Percentiles rank a stretch among this genome's conserved stretches.
These are phyloP conservation scores for Coenobita brevimanus DNA, from an alignment of 1,140 invertebrate species.

Conservation along the genomic window DNA sequence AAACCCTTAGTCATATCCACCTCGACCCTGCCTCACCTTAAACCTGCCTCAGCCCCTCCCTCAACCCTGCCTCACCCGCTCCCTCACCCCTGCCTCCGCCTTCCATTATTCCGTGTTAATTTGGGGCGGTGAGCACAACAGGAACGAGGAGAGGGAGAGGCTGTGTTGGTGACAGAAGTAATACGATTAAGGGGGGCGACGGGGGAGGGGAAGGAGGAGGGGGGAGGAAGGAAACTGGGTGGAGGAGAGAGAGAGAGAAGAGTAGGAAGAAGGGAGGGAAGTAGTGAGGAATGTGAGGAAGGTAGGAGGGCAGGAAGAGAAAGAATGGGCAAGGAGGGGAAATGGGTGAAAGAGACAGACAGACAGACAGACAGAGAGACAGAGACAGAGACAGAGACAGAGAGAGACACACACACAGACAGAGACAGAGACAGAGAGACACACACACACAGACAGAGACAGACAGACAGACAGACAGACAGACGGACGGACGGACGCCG, in stretches of 20 bases:
- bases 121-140: slow-evolving; percentile 1
- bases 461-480: too few species aligned
- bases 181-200: neutral
- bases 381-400: slow-evolving; percentile 25
- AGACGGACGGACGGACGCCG: too few species aligned
- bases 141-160: neutral
- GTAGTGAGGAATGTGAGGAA: neutral
- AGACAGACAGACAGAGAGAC: too few species aligned
- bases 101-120: neutral
- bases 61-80: neutral
- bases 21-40: neutral
- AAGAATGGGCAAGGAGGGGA: neutral
- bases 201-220: neutral
- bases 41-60: neutral
- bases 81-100: neutral
- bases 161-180: too few species aligned
- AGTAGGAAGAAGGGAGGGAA: too few species aligned
- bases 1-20: too few species aligned
- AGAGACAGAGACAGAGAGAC: too few species aligned
- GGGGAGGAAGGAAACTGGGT: too few species aligned
- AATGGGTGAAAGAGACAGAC: too few species aligned
- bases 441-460: too few species aligned
- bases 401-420: slow-evolving; percentile 10
- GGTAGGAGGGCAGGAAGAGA: neutral
- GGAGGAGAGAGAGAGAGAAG: neutral